Conservation (phyloP, 2,888 invertebrate genomes). For the Entomobrya proxima region DNA sequence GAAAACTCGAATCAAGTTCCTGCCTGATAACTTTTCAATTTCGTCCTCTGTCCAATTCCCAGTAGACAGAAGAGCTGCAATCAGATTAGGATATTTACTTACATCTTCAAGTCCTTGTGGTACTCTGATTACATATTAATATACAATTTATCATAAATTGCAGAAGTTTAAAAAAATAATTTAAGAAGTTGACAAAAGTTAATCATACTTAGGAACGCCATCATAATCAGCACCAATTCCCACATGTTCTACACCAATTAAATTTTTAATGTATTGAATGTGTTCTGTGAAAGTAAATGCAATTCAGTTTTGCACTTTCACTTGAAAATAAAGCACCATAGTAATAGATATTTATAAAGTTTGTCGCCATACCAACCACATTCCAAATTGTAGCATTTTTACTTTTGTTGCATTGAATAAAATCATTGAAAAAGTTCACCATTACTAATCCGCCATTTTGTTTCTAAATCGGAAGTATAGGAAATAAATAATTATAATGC, state of each 20-base stretch:
- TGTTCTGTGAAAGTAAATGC: constrained; percentile 82
- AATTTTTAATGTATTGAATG: constrained; percentile 89
- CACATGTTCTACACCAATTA: constrained; percentile 90
- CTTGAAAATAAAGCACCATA: neutral
- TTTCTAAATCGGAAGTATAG: no score
- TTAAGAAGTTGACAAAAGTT: neutral
- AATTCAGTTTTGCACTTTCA: neutral
- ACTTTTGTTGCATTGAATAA: constrained; percentile 86
- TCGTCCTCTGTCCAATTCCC: constrained; percentile 80
- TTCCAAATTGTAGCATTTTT: constrained; percentile 85
- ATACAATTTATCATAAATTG: neutral
- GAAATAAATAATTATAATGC: no score
- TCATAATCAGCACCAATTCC: constrained; percentile 93
- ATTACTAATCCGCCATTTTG: constrained; percentile 92
- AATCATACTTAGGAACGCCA: constrained; percentile 91
- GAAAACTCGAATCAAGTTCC: constrained; percentile 81
- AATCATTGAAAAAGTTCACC: constrained; percentile 93
- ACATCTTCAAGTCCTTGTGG: constrained; percentile 81
- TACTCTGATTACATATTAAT: constrained; percentile 78
- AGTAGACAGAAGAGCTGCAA: constrained; percentile 80
- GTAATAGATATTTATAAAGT: neutral
- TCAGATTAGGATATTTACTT: constrained; percentile 80
- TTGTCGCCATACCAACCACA: constrained; percentile 88
- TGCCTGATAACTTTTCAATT: constrained; percentile 80
- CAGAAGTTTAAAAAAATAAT: neutral